Conservation (phyloP, 1,140 invertebrate genomes). For the Heliothis virescens region DNA sequence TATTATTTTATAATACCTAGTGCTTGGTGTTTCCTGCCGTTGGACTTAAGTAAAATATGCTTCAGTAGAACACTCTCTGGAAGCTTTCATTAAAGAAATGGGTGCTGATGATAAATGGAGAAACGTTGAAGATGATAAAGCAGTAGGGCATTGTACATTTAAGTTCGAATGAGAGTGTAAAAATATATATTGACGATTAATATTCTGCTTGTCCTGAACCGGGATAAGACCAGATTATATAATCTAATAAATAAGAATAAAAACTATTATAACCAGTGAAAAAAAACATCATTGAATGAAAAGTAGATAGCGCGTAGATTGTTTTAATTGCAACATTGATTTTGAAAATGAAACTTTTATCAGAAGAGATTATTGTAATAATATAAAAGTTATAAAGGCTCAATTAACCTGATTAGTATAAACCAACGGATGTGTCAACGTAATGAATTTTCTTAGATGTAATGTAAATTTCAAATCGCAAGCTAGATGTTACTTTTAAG, state of each 20-base stretch:
- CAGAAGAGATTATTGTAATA: constrained; percentile 35
- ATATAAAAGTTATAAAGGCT: constrained; percentile 41
- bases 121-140: not conserved
- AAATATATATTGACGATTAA: not conserved
- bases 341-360: constrained; percentile 27
- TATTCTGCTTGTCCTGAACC: constrained; percentile 7
- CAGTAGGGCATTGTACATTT: not conserved
- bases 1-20: not conserved
- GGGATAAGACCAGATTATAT: constrained; percentile 18
- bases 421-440: constrained; percentile 48
- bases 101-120: not conserved
- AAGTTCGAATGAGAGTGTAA: constrained; percentile 28
- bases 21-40: not conserved
- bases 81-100: constrained; percentile 4
- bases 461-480: constrained; percentile 46
- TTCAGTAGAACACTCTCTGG: not conserved
- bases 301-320: constrained; percentile 15
- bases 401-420: constrained; percentile 50
- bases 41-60: not conserved
- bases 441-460: constrained; percentile 49
- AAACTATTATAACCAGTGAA: not conserved
- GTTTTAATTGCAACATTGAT: constrained; percentile 6
- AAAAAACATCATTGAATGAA: constrained; percentile 4
- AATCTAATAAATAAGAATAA: not conserved
- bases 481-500: constrained; percentile 34